Evolutionary conservation across 37 sponge, comb jelly and placozoan species (phyloP), one percentile per base, ranked within the genome.

Genomic region (Agelas oroides): DNA sequence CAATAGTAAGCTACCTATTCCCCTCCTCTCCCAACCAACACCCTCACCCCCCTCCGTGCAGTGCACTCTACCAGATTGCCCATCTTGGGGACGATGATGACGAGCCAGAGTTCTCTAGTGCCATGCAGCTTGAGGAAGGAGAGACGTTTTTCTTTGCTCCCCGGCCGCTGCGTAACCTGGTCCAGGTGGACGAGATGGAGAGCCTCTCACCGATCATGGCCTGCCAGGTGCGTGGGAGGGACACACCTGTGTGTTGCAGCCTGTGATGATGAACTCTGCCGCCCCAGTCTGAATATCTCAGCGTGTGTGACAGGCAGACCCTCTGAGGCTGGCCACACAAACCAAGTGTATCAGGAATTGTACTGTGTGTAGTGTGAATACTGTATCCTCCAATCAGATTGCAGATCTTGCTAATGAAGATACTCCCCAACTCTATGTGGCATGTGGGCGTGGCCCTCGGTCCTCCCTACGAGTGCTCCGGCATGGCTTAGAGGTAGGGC

Each of bases 391-490:
- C 65, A 65, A 28, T 61, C 35, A 94, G 92, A 89, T 99, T 67
- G 91, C 99, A 70, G 97, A 99, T 70, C 73, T 99, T 17, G 90
- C 93, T 25, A 88, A 77, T 72, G 99, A 99, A 76, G 99, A 99
- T 80, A 99, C 99, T 1, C 99, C 99, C 56, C 99, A 99, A 79
- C 74, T 99, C 77, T 99, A 99, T 81, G 85, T 88, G 21, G 86
- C 94, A 2, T 99, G 99, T 95, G 99, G 99, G 83, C 84, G 97
- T 66, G 99, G 99, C n/a, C 97, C 99, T 0, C 84, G 96, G n/a
- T 99, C 99, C 31, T 84, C 99, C 28, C 88, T 99, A n/a, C 76
- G 97, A 53, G 92, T 98, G 11, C 73, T 98, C 59, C 70, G 96
- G 31, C 98, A 98, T 75, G 98, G 98, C 21, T 76, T 98, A 40